Evolutionary conservation across 2,797 vertebrate genomes (phyloP), one percentile per base, ranked within the genome.

Genomic region (Acanthurus leucopareius): DNA sequence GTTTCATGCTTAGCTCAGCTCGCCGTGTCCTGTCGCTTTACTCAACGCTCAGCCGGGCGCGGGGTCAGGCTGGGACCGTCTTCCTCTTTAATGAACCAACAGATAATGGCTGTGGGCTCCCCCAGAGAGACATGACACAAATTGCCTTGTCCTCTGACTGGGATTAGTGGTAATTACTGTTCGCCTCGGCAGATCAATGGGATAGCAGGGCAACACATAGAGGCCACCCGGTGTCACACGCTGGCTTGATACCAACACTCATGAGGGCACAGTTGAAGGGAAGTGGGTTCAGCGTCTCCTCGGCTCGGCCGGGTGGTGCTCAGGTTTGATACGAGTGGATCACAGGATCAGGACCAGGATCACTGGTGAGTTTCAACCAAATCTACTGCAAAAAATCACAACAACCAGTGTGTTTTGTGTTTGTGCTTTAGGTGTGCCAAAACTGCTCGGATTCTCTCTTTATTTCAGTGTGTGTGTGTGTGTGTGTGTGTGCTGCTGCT

Each of bases 161-260:
- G 92, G 92, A 94, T 94, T 94, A 93, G 88, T 72, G 69, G 80
- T 93, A 93, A 94, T 95, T 94, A 94, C 89, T 84, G 83, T 79
- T 90, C 65, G 85, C 81, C 75, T 73, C 73, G 80, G 80, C 70
- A 89, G 88, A 94, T 93, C 90, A 92, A 90, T 92, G 90, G 85
- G 84, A 91, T 89, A 83, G 84, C 74, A 69, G 79, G 4, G 60
- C 75, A 78, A 85, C 86, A 85, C 77, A 7, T 73, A 82, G 77
- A 91, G 91, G 92, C 88, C 81, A 84, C 69, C 73, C 57, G 2
- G 63, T 91, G 92, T 92, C 91, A 91, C 90, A 84, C 64, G 80
- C 88, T 84, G 86, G 80, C 73, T 68, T 59, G 77, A 83, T 80
- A 75, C 63, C 59, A 54, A 66, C 77, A 38, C 77, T 82, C 69